Percentiles rank a stretch among this genome's conserved stretches.
phyloP scores from a whole-genome alignment of 1,140 invertebrate genomes.

The Drosophila eugracilis region DNA sequence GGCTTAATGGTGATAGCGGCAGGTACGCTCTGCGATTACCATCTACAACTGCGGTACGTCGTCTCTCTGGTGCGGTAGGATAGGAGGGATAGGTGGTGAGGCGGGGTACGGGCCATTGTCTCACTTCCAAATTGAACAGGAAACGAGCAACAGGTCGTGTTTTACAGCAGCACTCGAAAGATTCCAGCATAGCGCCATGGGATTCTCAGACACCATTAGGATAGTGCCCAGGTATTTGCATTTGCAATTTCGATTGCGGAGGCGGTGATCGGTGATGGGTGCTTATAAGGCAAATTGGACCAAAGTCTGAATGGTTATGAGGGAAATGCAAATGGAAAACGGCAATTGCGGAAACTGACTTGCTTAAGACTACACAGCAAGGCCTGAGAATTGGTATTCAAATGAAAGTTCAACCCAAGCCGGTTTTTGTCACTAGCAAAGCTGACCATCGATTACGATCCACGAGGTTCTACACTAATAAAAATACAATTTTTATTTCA shows the following conservation, averaged over 20 bases:
- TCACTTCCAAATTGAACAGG: slow-evolving; percentile 47
- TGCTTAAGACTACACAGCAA: neutral
- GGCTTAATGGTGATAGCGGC: slow-evolving; percentile 51
- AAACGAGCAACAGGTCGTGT: slow-evolving; percentile 33
- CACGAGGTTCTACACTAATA: neutral
- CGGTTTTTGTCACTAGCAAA: slow-evolving; percentile 10
- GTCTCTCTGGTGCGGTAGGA: neutral
- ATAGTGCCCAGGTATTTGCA: neutral
- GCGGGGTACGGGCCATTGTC: slow-evolving; percentile 17
- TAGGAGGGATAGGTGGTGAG: neutral
- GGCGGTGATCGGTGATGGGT: slow-evolving; percentile 11
- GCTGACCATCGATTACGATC: slow-evolving; percentile 10
- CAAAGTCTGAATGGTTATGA: neutral
- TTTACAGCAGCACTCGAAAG: neutral
- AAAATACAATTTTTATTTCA: neutral
- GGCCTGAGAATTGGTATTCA: slow-evolving; percentile 2
- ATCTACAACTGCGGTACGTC: slow-evolving; percentile 37
- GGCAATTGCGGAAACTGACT: slow-evolving; percentile 8
- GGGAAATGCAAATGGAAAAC: slow-evolving; percentile 43
- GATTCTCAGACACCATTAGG: slow-evolving; percentile 1
- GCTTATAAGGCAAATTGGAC: slow-evolving; percentile 8
- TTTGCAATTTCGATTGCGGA: neutral
- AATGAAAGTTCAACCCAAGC: slow-evolving; percentile 14
- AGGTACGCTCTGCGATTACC: slow-evolving; percentile 37
- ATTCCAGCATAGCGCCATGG: neutral